phyloP scores from a whole-genome alignment of 2,113 vertebrate genomes.

The Turnix velox region DNA sequence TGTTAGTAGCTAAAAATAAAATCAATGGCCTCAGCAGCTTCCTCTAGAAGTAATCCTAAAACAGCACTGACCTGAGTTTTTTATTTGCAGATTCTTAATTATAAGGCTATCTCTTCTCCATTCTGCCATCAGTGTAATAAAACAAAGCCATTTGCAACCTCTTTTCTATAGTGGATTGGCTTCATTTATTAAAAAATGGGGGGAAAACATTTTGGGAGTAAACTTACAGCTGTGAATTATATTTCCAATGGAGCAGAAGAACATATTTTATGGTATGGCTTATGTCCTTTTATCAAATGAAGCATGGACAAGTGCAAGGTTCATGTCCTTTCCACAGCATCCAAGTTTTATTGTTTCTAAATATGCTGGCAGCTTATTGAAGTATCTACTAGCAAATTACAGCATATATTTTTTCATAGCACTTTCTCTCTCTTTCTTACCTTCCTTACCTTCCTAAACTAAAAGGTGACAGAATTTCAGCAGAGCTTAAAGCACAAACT shows the following conservation, averaged over 20 bases:
- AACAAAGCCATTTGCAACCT: neutral
- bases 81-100: slow-evolving; percentile 1
- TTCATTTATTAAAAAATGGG: neutral
- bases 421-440: neutral
- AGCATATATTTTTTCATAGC: neutral
- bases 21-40: neutral
- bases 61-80: neutral
- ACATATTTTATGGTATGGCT: neutral
- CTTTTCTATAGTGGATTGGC: neutral
- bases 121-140: neutral
- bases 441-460: neutral
- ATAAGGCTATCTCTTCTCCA: neutral
- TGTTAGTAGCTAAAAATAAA: slow-evolving; percentile 14
- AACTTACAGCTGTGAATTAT: neutral
- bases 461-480: neutral
- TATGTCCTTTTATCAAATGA: neutral
- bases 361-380: neutral
- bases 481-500: neutral
- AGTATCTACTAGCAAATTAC: neutral
- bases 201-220: neutral
- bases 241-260: neutral
- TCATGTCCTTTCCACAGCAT: neutral
- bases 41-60: neutral
- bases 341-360: neutral
- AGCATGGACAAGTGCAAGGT: neutral